Percentiles rank a stretch among this genome's conserved stretches.
These are phyloP conservation scores for Strigamia crassipes DNA, from an alignment of 2,888 invertebrate genomes.

Conservation along the genomic window DNA sequence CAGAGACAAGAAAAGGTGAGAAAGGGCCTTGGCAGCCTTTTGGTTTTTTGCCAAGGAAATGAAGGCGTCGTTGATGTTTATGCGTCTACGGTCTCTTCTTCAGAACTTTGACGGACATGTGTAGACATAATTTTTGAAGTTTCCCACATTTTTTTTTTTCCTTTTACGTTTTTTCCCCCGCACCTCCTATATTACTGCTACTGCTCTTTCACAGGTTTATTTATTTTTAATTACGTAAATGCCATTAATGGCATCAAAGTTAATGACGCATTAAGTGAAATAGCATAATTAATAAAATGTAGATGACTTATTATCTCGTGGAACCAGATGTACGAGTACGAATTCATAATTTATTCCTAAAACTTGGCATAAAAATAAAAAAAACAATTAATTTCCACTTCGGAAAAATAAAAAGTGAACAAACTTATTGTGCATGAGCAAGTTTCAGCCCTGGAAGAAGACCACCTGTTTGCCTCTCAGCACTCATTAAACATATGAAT, in stretches of 20 bases:
- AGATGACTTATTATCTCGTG: constrained; percentile 6
- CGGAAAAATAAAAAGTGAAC: not conserved
- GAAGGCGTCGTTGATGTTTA: constrained; percentile 37
- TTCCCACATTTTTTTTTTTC: not conserved
- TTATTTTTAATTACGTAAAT: not conserved
- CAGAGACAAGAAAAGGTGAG: constrained; percentile 41
- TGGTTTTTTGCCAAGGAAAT: constrained; percentile 32
- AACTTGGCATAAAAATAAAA: not conserved
- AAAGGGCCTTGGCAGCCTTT: constrained; percentile 28
- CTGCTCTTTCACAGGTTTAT: not conserved
- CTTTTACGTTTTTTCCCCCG: not conserved
- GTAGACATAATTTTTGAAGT: constrained; percentile 1
- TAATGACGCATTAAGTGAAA: not conserved
- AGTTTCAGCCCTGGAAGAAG: not conserved
- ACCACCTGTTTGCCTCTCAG: constrained; percentile 29
- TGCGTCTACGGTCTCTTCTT: not conserved
- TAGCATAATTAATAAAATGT: constrained; percentile 10
- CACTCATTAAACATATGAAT: constrained; percentile 25
- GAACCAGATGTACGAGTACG: not conserved
- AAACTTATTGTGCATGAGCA: not conserved
- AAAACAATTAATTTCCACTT: not conserved
- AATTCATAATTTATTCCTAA: not conserved
- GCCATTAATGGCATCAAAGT: not conserved
- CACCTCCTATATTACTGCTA: not conserved
- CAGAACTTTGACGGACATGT: constrained; percentile 3